These are phyloP conservation scores for Epirrita christyi DNA, from an alignment of 2,888 invertebrate genomes.

Conservation along the genomic window DNA sequence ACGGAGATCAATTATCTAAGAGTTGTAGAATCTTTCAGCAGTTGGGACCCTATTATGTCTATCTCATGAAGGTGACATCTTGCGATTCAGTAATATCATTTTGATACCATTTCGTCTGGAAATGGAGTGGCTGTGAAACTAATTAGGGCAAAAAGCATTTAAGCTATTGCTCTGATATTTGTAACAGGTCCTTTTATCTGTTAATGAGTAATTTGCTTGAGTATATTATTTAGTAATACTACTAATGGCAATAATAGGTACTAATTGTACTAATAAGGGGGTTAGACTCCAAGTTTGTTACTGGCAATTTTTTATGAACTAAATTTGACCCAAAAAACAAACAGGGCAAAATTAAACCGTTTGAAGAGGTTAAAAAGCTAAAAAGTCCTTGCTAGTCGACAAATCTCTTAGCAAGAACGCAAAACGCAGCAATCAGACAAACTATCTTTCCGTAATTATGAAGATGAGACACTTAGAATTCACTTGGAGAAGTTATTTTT, in stretches of 20 bases:
- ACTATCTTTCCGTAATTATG: slow-evolving; percentile 34
- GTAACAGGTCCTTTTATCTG: too few species aligned
- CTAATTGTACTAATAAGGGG: too few species aligned
- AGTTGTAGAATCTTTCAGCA: too few species aligned
- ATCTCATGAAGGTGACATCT: slow-evolving; percentile 6
- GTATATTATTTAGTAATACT: too few species aligned
- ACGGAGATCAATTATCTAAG: too few species aligned
- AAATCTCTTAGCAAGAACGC: slow-evolving; percentile 15
- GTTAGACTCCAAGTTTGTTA: too few species aligned
- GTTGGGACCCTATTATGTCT: background rate
- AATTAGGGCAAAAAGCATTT: slow-evolving; percentile 5
- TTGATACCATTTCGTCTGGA: background rate
- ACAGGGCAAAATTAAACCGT: too few species aligned
- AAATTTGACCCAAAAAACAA: too few species aligned
- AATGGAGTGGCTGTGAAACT: slow-evolving; percentile 7
- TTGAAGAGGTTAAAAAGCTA: background rate
- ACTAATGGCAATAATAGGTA: too few species aligned
- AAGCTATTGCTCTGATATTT: too few species aligned
- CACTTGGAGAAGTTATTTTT: slow-evolving; percentile 40
- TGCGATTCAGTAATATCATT: slow-evolving; percentile 3
- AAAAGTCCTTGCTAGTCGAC: background rate
- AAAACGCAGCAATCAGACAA: slow-evolving; percentile 24
- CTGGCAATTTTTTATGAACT: too few species aligned
- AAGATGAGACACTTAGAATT: slow-evolving; percentile 38
- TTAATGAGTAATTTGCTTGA: too few species aligned